phyloP scores from a whole-genome alignment of 2,797 vertebrate species.

The Pseudomugil tenellus region DNA sequence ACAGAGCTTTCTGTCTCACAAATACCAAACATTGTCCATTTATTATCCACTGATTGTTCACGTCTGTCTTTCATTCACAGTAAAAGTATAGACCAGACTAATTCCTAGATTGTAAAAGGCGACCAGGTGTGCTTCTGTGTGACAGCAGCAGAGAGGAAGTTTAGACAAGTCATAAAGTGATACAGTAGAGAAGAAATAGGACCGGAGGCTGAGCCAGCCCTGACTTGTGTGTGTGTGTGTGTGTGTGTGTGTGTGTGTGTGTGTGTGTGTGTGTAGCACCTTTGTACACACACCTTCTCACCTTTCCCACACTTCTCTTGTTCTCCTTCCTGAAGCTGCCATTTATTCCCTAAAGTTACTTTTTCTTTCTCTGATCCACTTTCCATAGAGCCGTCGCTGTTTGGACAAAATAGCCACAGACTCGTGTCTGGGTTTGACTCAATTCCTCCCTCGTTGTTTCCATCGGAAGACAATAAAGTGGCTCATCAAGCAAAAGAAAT shows the following conservation, averaged over 20 bases:
- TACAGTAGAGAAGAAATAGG: slow-evolving; percentile 30
- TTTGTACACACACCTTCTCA: slow-evolving; percentile 24
- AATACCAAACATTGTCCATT: too few relatives aligned
- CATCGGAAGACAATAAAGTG: slow-evolving; percentile 14
- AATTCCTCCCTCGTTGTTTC: slow-evolving; percentile 33
- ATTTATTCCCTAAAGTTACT: slow-evolving; percentile 55
- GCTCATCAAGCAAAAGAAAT: background rate
- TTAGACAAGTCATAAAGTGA: slow-evolving; percentile 19
- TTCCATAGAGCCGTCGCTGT: background rate
- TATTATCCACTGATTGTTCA: too few relatives aligned
- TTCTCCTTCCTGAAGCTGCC: slow-evolving; percentile 50
- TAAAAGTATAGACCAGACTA: background rate
- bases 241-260: too few relatives aligned
- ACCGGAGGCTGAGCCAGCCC: slow-evolving; percentile 52
- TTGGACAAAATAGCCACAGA: slow-evolving; percentile 7
- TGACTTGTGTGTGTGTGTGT: slow-evolving; percentile 39
- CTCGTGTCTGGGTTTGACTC: slow-evolving; percentile 21
- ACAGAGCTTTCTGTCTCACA: background rate
- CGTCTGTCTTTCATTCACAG: background rate
- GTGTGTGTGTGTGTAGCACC: too few relatives aligned
- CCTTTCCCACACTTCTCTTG: slow-evolving; percentile 67
- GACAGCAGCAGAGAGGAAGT: slow-evolving; percentile 7
- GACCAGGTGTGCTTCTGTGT: slow-evolving; percentile 11
- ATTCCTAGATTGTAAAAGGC: background rate
- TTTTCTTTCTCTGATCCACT: background rate